These are phyloP conservation scores for Myiothlypis chrysogaster DNA, from an alignment of 2,797 vertebrate species.

Conservation along the genomic window DNA sequence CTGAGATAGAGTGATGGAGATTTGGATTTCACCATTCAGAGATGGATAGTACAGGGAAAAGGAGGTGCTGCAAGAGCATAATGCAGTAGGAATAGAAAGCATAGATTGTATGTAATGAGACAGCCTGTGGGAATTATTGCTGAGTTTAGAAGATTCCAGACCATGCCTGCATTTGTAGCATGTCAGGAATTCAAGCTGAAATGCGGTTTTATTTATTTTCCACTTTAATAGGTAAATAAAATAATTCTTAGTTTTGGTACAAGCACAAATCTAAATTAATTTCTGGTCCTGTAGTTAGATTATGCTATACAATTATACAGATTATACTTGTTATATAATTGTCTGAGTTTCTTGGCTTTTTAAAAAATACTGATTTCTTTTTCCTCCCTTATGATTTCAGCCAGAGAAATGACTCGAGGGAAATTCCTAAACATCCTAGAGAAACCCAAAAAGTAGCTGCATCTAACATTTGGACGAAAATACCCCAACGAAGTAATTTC, in stretches of 20 bases:
- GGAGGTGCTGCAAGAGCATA: not conserved
- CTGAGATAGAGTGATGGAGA: constrained; percentile 22
- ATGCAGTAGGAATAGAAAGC: constrained; percentile 28
- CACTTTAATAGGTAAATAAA: not conserved
- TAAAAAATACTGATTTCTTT: constrained; percentile 31
- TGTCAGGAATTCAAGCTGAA: not conserved
- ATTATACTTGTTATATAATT: not conserved
- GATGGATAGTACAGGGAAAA: constrained; percentile 13
- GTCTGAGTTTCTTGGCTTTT: not conserved
- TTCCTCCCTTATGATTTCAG: constrained; percentile 79
- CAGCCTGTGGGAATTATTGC: constrained; percentile 34
- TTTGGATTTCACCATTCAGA: constrained; percentile 47
- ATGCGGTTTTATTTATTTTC: not conserved
- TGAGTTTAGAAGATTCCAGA: constrained; percentile 25
- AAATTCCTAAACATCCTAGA: constrained; percentile 98
- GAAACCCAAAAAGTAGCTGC: constrained; percentile 90
- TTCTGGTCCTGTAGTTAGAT: constrained; percentile 11
- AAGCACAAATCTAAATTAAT: not conserved
- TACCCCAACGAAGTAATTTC: not conserved
- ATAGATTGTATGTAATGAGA: constrained; percentile 30
- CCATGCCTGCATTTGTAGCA: not conserved
- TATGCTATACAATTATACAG: not conserved
- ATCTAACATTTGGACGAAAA: not conserved
- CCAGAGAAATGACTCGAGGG: constrained; percentile 96
- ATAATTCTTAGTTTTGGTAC: not conserved